These are phyloP conservation scores for Agrenia bidenticulata DNA, from an alignment of 2,888 invertebrate species.

Conservation along the genomic window DNA sequence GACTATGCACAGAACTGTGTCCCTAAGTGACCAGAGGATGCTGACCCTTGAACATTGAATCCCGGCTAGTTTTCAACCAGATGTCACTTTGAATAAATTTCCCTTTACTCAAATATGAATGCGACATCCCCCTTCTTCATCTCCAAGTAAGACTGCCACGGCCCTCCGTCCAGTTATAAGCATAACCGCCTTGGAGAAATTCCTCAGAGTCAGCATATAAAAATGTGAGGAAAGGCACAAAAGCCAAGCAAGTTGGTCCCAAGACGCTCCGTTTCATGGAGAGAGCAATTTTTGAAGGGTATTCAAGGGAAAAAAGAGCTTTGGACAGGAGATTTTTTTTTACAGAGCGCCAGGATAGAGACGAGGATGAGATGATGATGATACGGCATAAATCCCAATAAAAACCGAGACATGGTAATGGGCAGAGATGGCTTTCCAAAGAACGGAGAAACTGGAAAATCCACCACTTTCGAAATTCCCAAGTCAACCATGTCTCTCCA, in stretches of 20 bases:
- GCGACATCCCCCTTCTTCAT: not conserved
- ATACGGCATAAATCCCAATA: slow-evolving; percentile 10
- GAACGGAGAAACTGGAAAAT: not conserved
- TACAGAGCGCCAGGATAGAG: no score
- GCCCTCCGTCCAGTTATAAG: no score
- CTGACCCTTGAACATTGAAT: slow-evolving; percentile 5
- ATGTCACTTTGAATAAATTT: slow-evolving; percentile 11
- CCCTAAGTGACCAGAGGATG: no score
- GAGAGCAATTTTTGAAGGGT: slow-evolving; percentile 1
- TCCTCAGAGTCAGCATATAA: no score
- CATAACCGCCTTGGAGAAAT: no score
- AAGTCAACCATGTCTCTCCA: slow-evolving; percentile 10
- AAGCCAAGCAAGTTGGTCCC: not conserved
- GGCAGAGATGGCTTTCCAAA: slow-evolving; percentile 2
- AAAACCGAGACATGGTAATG: slow-evolving; percentile 4
- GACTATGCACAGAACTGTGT: no score
- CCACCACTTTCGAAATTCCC: slow-evolving; percentile 7
- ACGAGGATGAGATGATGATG: not conserved
- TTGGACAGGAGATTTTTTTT: not conserved
- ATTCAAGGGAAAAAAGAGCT: slow-evolving; percentile 6
- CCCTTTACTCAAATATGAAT: not conserved
- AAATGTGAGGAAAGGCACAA: slow-evolving; percentile 3
- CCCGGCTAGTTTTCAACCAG: not conserved
- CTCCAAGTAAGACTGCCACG: no score
- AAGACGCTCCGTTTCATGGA: slow-evolving; percentile 6